Conservation (phyloP, 2,113 vertebrate genomes). For the Pteruthius melanotis region DNA sequence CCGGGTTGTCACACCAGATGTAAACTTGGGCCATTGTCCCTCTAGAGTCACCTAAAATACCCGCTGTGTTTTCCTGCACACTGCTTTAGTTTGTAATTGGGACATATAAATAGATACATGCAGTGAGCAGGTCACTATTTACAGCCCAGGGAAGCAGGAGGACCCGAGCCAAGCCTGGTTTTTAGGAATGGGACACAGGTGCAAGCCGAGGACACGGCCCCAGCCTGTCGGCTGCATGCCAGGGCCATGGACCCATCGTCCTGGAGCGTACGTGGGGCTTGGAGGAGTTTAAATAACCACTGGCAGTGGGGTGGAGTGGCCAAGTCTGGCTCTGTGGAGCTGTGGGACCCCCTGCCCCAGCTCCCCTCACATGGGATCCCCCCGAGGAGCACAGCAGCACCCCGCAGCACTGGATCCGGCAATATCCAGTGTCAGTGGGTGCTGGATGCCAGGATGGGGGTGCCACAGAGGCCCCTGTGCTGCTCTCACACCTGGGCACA, state of each 20-base stretch:
- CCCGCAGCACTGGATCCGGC: fast-evolving
- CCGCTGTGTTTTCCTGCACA: not conserved
- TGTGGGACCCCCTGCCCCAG: not conserved
- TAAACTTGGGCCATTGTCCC: not conserved
- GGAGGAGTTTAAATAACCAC: not conserved
- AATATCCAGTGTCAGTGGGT: fast-evolving
- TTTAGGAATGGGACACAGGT: constrained; percentile 10
- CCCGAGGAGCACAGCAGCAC: not conserved
- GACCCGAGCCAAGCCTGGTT: not conserved
- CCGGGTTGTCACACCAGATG: not conserved
- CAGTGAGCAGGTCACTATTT: constrained; percentile 20
- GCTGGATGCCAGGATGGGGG: fast-evolving
- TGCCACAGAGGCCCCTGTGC: not conserved
- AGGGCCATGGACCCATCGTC: not conserved
- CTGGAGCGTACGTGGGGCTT: fast-evolving
- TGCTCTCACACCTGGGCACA: not conserved
- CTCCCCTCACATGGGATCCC: fast-evolving
- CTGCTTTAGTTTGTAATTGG: not conserved
- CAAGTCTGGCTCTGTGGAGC: fast-evolving
- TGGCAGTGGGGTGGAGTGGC: fast-evolving
- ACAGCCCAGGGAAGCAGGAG: not conserved
- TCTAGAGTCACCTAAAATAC: not conserved
- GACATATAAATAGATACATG: not conserved
- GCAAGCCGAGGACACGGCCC: not conserved
- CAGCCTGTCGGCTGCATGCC: not conserved